phyloP scores from a whole-genome alignment of 2,113 vertebrate genomes.

The Perca flavescens region DNA sequence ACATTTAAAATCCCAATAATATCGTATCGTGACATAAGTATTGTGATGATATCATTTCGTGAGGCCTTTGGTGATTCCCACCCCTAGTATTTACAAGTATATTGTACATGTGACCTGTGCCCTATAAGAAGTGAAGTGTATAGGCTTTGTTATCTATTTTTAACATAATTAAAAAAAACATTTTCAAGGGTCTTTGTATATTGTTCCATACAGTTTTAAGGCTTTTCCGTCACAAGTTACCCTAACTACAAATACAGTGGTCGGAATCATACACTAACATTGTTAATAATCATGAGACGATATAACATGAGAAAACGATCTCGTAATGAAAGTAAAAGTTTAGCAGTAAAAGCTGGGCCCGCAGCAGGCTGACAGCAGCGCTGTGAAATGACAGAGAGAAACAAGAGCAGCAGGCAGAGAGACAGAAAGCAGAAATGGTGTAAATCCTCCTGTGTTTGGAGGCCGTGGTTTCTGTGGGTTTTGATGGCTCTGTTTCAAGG shows the following conservation, averaged over 20 bases:
- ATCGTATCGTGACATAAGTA: too few relatives aligned
- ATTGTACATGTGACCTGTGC: neutral
- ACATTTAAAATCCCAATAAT: too few relatives aligned
- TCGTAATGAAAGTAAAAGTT: neutral
- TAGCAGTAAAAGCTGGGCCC: neutral
- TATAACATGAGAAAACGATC: conserved; percentile 7
- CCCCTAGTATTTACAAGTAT: neutral
- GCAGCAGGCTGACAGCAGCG: conserved; percentile 12
- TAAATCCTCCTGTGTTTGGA: conserved; percentile 53
- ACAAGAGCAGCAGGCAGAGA: conserved; percentile 21
- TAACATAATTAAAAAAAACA: neutral
- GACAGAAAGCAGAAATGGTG: conserved; percentile 55
- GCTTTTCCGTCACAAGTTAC: neutral
- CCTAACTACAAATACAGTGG: neutral
- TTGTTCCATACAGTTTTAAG: neutral
- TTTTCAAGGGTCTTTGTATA: neutral
- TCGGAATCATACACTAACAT: neutral
- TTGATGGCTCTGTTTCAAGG: conserved; percentile 26
- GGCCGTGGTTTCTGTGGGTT: conserved; percentile 63
- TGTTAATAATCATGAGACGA: neutral
- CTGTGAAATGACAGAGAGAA: neutral
- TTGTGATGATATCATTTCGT: too few relatives aligned
- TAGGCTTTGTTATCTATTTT: neutral
- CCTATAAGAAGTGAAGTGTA: neutral
- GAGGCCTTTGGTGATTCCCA: too few relatives aligned